These are phyloP conservation scores for Lepidostoma basale DNA, from an alignment of 1,140 invertebrate genomes.

Conservation along the genomic window DNA sequence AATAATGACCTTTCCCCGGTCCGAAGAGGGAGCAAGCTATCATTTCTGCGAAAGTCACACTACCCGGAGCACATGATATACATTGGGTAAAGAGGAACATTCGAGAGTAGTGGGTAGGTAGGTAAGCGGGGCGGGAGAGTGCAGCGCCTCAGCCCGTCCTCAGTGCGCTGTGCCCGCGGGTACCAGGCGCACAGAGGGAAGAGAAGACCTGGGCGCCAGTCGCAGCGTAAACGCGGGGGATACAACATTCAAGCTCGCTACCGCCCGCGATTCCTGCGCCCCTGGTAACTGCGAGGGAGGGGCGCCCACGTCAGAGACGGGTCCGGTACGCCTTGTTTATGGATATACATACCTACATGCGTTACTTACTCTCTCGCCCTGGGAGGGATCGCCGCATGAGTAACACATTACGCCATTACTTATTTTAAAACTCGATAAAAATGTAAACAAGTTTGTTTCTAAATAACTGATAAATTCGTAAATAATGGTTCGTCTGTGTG, in stretches of 20 bases:
- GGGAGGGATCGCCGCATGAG: background rate
- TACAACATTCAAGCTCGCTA: too few relatives aligned
- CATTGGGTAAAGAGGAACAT: background rate
- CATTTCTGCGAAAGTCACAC: conserved; percentile 3
- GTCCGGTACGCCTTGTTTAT: background rate
- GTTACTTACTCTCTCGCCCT: background rate
- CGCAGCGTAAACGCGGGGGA: background rate
- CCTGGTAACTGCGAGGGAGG: conserved; percentile 21
- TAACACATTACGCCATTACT: background rate
- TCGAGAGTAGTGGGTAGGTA: background rate
- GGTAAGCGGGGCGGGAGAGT: background rate
- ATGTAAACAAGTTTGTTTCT: too few relatives aligned
- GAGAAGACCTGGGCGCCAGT: background rate
- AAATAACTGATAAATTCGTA: too few relatives aligned
- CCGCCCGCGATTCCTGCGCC: background rate
- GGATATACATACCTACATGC: background rate
- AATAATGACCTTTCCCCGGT: too few relatives aligned
- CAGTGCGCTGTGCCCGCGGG: background rate
- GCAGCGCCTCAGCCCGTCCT: conserved; percentile 1
- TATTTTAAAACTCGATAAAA: background rate
- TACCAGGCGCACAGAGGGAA: conserved; percentile 10
- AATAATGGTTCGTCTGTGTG: too few relatives aligned
- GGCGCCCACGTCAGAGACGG: conserved; percentile 19
- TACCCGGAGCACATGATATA: conserved; percentile 14
- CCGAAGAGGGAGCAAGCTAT: conserved; percentile 4